Base-by-base conservation (phyloP, 1,140 invertebrate species). In the Drosophila simulans region DNA sequence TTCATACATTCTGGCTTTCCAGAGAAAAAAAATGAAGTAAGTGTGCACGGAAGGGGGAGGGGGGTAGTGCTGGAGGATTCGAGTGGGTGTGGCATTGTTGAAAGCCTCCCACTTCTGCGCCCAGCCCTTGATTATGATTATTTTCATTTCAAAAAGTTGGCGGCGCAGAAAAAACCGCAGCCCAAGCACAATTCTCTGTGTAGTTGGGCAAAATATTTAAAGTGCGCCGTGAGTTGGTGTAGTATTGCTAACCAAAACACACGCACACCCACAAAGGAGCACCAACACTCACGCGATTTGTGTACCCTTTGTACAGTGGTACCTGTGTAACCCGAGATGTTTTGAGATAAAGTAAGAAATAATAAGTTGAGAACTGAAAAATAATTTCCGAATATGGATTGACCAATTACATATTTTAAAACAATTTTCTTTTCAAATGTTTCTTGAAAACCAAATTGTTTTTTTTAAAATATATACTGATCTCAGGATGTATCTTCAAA, bases 151-250 rank as follows among this genome's bases (percentile, higher is more conserved):
- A 66, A 88, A 88, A 88, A 82, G 54, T 78, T 88, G 64, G 51
- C 74, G 83, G 79, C 63, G 63, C 63, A 81, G 66, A 78, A 84
- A 64, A 58, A 84, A 57, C 73, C 52, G 49, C 60, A 57, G 65
- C 40, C 64, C 46, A 52, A 88, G 71, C 54, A 72, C 37, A 79
- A 78, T 72, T 88, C 81, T 65, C 56, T 81, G 57, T 86, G 69
- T 65, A 88, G 79, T 88, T 86, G 62, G 54, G 72, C 76, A 55
- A 79, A 86, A 88, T 88, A 79, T 86, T 86, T 86, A 88, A 88
- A 83, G 83, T 86, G 56, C 46, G 58, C 65, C 52, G 5, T 45
- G 58, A 64, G 43, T 71, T 72, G 34, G 60, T 68, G 34, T 64
- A 70, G n/a, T 64, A 64, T 57, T 31, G 65, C 63, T 35, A 45